These are phyloP conservation scores for Salpingus planirostris DNA, from an alignment of 2,888 invertebrate species.

Conservation along the genomic window DNA sequence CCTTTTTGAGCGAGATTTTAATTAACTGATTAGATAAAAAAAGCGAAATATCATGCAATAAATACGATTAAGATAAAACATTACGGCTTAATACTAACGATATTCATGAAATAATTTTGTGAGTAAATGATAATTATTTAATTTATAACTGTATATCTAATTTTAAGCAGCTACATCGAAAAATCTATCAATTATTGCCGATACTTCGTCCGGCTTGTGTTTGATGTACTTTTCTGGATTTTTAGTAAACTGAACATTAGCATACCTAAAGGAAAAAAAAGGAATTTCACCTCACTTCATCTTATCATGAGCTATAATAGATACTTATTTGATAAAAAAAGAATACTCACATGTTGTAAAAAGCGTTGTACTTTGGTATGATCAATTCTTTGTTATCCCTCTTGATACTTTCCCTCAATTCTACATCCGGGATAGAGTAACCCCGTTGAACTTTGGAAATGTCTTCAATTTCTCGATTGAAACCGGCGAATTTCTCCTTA, in stretches of 20 bases:
- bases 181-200: conserved; percentile 76
- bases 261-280: conserved; percentile 48
- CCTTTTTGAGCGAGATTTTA: too few relatives aligned
- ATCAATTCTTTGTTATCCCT: conserved; percentile 83
- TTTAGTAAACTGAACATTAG: conserved; percentile 76
- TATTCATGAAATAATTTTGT: too few relatives aligned
- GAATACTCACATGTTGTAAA: conserved; percentile 57
- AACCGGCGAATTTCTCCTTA: conserved; percentile 84
- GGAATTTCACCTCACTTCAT: too few relatives aligned
- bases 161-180: conserved; percentile 79
- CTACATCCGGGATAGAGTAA: conserved; percentile 89
- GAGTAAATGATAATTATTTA: not conserved
- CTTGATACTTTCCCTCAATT: conserved; percentile 79
- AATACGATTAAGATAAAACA: too few relatives aligned
- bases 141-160: not conserved
- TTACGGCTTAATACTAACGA: too few relatives aligned
- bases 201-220: conserved; percentile 78
- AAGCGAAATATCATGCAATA: too few relatives aligned
- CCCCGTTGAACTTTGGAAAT: conserved; percentile 73
- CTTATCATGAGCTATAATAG: too few relatives aligned
- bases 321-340: conserved; percentile 2
- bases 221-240: conserved; percentile 90
- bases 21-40: too few relatives aligned
- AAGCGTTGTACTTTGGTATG: conserved; percentile 74
- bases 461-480: conserved; percentile 95